Base-by-base conservation (phyloP, 2,113 vertebrate species). In the Siphamia tubifer region DNA sequence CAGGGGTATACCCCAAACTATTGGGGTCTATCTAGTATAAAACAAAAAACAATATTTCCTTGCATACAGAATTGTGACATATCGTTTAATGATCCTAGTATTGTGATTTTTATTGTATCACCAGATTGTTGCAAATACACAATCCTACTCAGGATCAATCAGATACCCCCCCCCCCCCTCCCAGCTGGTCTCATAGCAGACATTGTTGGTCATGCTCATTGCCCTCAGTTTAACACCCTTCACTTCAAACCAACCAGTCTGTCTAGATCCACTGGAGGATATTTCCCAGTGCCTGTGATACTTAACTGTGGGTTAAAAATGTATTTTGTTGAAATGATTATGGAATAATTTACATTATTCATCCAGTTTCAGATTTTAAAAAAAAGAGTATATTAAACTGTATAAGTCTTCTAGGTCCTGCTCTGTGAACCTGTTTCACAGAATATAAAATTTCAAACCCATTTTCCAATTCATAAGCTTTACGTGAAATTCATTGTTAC, bases 331-430 rank as follows among this genome's bases (percentile, higher is more conserved):
- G n/a, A 74, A 85, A 78, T 28, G 62, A 56, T 72, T 72, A 68
- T 62, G 28, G 52, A 68, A 17, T 39, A 69, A 64, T 74, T 67
- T 85, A 75, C 58, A 87, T 85, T 87, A 82, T 85, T 90, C 76
- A 90, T 85, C 30, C 51, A 60, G 44, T 77, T 69, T 53, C 72
- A 81, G 71, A 83, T 78, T 76, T 82, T 63, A 75, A 81, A 47
- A 44, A 36, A 75, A 81, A 47, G 48, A 36, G 28, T 66, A 69
- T 77, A 74, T 81, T 70, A 78, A 84, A 84, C 39, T 36, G 24
- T 64, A 53, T 68, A 69, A 79, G 42, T 82, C 66, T 38, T 60
- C 43, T 30, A 36, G 62, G 30, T 49, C 36, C 17, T 25, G 57
- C 58, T 55, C 53, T 65, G 4, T 1, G 34, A 73, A 60, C 61